Percentiles rank a stretch among this genome's conserved stretches.
phyloP scores from a whole-genome alignment of 1,140 invertebrate genomes.

The Nasonia giraulti region DNA sequence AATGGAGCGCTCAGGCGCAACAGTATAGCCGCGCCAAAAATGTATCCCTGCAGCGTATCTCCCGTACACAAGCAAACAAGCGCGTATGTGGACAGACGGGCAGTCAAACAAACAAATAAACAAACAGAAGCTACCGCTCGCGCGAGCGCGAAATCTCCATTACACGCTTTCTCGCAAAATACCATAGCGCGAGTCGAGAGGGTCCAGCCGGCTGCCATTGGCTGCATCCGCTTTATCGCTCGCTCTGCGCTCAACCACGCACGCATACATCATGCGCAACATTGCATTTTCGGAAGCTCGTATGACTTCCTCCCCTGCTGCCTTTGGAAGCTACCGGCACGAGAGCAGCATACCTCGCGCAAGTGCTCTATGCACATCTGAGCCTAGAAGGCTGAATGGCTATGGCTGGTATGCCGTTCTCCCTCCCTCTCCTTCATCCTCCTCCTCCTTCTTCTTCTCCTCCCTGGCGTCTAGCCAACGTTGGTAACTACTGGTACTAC shows the following conservation, averaged over 20 bases:
- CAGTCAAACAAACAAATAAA: too few species aligned
- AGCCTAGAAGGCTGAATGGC: neutral
- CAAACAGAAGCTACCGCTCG: neutral
- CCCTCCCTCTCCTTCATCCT: neutral
- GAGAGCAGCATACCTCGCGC: neutral
- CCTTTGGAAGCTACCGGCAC: neutral
- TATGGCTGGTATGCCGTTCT: neutral
- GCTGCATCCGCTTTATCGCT: slow-evolving; percentile 13
- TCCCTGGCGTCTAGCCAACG: neutral
- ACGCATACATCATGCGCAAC: slow-evolving; percentile 31
- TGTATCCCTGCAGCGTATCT: too few species aligned
- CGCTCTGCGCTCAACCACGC: neutral
- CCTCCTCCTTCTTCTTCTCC: too few species aligned
- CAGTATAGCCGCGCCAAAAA: too few species aligned
- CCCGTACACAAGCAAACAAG: too few species aligned
- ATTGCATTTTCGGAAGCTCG: slow-evolving; percentile 28
- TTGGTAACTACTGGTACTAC: neutral
- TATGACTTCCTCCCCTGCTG: neutral
- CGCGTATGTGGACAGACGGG: too few species aligned
- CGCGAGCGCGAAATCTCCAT: neutral
- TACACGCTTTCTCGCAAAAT: neutral
- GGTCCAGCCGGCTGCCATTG: neutral
- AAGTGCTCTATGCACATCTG: neutral
- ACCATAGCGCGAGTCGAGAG: neutral
- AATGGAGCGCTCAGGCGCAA: too few species aligned